Conservation (phyloP, 2,113 vertebrate species). For the Pavo muticus region DNA sequence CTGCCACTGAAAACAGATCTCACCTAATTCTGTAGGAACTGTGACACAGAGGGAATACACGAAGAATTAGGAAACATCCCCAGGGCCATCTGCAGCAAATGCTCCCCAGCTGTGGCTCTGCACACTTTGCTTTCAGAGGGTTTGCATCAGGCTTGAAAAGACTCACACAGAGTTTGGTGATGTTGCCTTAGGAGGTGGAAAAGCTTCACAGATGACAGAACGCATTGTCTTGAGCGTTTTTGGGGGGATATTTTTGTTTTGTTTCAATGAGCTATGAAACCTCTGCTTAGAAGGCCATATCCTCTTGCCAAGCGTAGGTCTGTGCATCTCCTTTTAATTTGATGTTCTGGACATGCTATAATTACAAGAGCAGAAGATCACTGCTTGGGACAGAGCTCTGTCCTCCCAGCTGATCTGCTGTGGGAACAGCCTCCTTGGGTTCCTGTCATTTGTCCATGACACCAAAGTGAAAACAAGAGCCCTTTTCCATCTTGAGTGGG, state of each 20-base stretch:
- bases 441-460: not conserved
- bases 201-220: not conserved
- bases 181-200: not conserved
- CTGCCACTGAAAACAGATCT: not conserved
- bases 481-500: not conserved
- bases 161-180: not conserved
- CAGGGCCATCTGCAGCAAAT: not conserved
- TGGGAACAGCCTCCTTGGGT: not conserved
- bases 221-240: not conserved
- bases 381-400: not conserved
- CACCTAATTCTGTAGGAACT: fast-evolving
- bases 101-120: not conserved
- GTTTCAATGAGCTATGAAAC: not conserved
- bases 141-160: conserved; percentile 10
- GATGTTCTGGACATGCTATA: fast-evolving
- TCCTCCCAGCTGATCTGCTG: not conserved
- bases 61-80: not conserved
- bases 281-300: not conserved
- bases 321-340: not conserved
- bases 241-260: not conserved
- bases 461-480: not conserved
- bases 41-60: not conserved
- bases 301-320: not conserved
- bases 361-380: not conserved
- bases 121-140: not conserved